Base-by-base conservation (phyloP, 2,113 vertebrate genomes). In the Cygnus buccinator region DNA sequence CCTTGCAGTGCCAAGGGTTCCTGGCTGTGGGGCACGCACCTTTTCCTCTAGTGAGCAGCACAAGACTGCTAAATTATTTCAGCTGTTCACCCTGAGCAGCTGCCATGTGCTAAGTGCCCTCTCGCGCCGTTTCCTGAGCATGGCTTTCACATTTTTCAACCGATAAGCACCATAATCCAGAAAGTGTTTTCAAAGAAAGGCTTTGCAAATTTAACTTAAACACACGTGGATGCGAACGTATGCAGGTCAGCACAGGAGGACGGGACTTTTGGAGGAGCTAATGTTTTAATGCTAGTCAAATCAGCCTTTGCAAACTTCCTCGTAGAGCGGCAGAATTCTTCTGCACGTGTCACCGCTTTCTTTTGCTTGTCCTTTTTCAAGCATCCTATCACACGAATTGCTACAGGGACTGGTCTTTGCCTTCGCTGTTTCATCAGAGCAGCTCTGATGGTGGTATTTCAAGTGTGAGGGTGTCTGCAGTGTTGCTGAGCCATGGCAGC, bases 151-250 rank as follows among this genome's bases (percentile, higher is more conserved):
- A 9, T 11, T 62, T 62, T 11, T 29, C 44, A 59, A 68, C 70
- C 44, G 71, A 4, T 35, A 73, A 85, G 67, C 59, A 63, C 31
- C 75, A 35, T 29, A 57, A 76, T 20, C 26, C 71, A 43, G 1
- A 52, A 73, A 58, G 68, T 65, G 54, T 29, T 75, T 21, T 25
- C 41, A 25, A 52, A 31, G 13, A 12, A 35, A 66, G 35, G 35
- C 58, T 82, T 74, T 58, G 48, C 35, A 76, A 28, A n/a, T 50
- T 83, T 66, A 28, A 1, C 22, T 18, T 41, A 23, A 11, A 26
- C 58, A 35, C 57, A 46, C 0, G 2, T 35, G 37, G 9, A 4
- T 6, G 55, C 43, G 62, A 6, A 1, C 2, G 2, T 23, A 6
- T 14, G 2, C 13, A 57, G 44, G 35, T 11, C 9, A 72, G 81